phyloP scores from a whole-genome alignment of 2,888 invertebrate genomes.

The Oxytorus armatus region DNA sequence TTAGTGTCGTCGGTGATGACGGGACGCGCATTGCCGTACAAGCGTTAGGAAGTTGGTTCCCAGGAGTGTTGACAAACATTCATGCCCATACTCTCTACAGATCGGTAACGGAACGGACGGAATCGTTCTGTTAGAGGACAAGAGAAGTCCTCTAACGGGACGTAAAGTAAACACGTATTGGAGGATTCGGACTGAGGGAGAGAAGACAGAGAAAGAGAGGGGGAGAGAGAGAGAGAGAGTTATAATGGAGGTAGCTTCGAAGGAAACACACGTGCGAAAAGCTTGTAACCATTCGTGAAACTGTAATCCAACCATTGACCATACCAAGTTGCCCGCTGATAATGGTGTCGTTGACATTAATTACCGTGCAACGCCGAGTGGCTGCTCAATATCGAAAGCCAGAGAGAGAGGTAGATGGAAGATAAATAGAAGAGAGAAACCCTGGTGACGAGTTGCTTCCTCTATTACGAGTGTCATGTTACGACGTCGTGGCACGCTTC shows the following conservation, averaged over 20 bases:
- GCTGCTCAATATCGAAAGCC: conserved; percentile 70
- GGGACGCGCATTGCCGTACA: conserved; percentile 5
- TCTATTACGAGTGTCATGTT: conserved; percentile 49
- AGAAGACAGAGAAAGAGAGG: conserved; percentile 4
- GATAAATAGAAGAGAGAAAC: conserved; percentile 23
- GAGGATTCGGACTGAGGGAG: conserved; percentile 13
- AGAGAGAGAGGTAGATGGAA: conserved; percentile 55
- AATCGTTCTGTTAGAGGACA: neutral
- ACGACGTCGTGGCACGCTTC: conserved; percentile 37
- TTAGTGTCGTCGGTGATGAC: conserved; percentile 13
- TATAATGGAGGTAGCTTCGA: conserved; percentile 71
- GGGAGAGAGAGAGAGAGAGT: conserved; percentile 13
- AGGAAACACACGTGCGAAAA: conserved; percentile 55
- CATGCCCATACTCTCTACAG: conserved; percentile 35
- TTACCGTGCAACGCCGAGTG: conserved; percentile 75
- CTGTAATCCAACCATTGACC: conserved; percentile 71
- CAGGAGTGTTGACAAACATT: conserved; percentile 31
- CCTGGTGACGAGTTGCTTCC: conserved; percentile 56
- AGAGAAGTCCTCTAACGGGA: neutral
- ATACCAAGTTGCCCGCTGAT: conserved; percentile 72
- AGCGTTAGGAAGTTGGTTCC: conserved; percentile 34
- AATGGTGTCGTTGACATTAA: conserved; percentile 80
- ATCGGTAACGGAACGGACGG: conserved; percentile 4
- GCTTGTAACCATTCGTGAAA: conserved; percentile 51
- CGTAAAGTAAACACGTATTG: neutral